Base-by-base conservation (phyloP, 2,797 vertebrate species). In the Sebastes kiyomatsui region DNA sequence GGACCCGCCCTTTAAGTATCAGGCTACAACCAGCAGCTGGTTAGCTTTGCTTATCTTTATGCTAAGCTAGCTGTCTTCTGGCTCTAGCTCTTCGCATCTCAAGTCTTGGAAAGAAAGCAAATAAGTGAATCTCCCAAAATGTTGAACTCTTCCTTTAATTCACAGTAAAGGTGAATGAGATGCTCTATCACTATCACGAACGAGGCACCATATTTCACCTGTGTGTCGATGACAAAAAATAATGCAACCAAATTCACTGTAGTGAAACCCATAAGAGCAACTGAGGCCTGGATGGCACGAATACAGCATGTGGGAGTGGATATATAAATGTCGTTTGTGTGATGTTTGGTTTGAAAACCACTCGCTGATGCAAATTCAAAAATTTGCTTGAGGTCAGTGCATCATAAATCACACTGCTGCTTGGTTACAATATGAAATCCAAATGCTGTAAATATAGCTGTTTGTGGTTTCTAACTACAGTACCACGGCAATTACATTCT, bases 381-480 rank as follows among this genome's bases (percentile, higher is more conserved):
- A 54, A 75, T 79, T 82, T 75, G 56, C 73, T 74, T 69, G 66
- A 86, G 82, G 87, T 88, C 79, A 80, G 62, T 32, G 52, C 25
- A 7, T 85, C 78, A 77, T 88, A 92, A 91, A 92, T 88, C 79
- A 79, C 59, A 25, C 67, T 7, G 69, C 70, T 79, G 46, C 71
- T 81, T 49, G 85, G 86, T 79, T 82, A 70, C 77, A 89, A 66
- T n/a, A 12, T 67, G 23, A 85, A 78, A 82, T 77, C 88, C 75
- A 82, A 90, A 83, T 55, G 78, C 67, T 68, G 75, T 80, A 88
- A 87, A 87, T 84, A 79, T 70, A 75, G 78, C 67, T 7, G 75
- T 74, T 86, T 83, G 90, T 77, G 90, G 88, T 77, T 87, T 89
- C 23, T 69, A 83, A 83, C 75, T 87, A 32, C 75, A 77, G 73